phyloP scores from a whole-genome alignment of 2,888 invertebrate species.

The Drosophila mettleri region DNA sequence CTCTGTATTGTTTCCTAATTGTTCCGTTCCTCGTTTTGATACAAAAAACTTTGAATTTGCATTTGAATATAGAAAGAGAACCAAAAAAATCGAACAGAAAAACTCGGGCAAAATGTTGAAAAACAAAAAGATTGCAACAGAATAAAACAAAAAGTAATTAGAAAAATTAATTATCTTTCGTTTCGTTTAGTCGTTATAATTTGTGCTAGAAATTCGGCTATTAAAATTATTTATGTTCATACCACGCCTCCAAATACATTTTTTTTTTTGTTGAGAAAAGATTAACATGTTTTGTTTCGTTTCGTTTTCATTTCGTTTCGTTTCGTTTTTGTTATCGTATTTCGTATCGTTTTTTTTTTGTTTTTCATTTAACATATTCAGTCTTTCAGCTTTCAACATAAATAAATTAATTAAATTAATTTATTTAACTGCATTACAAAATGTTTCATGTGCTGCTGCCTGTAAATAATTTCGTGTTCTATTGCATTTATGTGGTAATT shows the following conservation, averaged over 20 bases:
- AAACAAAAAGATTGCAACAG: conserved; percentile 26
- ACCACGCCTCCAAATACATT: conserved; percentile 35
- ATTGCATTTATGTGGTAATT: conserved; percentile 80
- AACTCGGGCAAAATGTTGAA: conserved; percentile 21
- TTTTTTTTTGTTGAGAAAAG: conserved; percentile 58
- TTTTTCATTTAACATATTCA: conserved; percentile 81
- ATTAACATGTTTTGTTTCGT: conserved; percentile 50
- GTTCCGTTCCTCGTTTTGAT: conserved; percentile 49
- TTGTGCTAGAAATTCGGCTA: conserved; percentile 80
- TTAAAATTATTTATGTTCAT: conserved; percentile 77
- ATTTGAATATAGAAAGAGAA: conserved; percentile 47
- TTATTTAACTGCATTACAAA: conserved; percentile 76
- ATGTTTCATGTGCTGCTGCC: conserved; percentile 65
- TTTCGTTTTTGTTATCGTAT: conserved; percentile 32
- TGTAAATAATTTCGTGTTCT: conserved; percentile 79
- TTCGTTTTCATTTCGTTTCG: conserved; percentile 48
- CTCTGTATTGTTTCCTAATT: conserved; percentile 12
- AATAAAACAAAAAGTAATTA: conserved; percentile 13
- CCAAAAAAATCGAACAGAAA: conserved; percentile 43
- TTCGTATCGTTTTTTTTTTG: conserved; percentile 35
- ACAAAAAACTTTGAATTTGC: conserved; percentile 62
- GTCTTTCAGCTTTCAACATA: conserved; percentile 82
- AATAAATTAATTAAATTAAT: conserved; percentile 83
- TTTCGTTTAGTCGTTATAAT: conserved; percentile 66
- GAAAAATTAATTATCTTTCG: not conserved